These are phyloP conservation scores for Neuroterus valhalla DNA, from an alignment of 1,140 invertebrate species.

Conservation along the genomic window DNA sequence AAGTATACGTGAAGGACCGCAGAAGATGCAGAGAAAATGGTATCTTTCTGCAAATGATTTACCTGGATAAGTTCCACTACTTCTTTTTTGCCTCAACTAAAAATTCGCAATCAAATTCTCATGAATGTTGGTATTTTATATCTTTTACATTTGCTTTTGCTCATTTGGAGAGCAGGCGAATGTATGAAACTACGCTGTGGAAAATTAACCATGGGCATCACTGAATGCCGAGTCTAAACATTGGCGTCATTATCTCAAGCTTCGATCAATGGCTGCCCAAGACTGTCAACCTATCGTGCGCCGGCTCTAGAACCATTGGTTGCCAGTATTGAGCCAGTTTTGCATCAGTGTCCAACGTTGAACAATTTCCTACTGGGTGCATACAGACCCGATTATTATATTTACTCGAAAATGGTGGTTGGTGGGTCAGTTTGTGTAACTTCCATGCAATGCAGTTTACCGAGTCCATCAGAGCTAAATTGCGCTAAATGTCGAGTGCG, in stretches of 20 bases:
- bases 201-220: too few species aligned
- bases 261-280: too few species aligned
- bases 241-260: too few species aligned
- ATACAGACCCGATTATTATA: too few species aligned
- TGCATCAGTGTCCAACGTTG: too few species aligned
- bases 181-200: neutral
- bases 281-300: too few species aligned
- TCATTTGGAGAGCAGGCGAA: neutral
- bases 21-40: neutral
- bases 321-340: too few species aligned
- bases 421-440: slow-evolving; percentile 57
- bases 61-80: slow-evolving; percentile 3
- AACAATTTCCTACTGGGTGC: too few species aligned
- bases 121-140: neutral
- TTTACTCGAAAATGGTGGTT: slow-evolving; percentile 55
- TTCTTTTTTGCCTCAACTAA: neutral
- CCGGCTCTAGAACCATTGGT: too few species aligned
- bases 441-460: slow-evolving; percentile 56
- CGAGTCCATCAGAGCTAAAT: slow-evolving; percentile 48
- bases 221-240: too few species aligned
- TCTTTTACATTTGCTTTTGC: neutral
- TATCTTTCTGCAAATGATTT: slow-evolving; percentile 14
- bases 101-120: neutral
- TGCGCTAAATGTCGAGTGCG: slow-evolving; percentile 55
- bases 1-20: neutral